phyloP scores from a whole-genome alignment of 2,797 vertebrate species.

The Silurus aristotelis region DNA sequence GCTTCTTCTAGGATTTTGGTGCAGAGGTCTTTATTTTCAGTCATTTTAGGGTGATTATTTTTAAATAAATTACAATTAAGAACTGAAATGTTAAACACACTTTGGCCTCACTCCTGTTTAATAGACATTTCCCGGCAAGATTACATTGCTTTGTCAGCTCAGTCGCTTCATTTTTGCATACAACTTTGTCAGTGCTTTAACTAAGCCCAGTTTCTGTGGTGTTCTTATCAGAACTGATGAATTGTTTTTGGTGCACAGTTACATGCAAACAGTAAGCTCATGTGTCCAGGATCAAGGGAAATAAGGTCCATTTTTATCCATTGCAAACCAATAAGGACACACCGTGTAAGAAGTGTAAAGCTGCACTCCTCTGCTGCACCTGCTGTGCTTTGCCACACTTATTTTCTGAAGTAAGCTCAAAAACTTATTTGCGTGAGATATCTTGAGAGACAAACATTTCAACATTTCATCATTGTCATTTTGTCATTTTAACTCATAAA shows the following conservation, averaged over 20 bases:
- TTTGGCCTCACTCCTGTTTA: not conserved
- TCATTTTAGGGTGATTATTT: not conserved
- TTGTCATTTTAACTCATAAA: not conserved
- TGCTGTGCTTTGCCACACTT: not conserved
- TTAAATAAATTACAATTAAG: slow-evolving; percentile 4
- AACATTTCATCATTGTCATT: not conserved
- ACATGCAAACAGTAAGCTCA: not conserved
- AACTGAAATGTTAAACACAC: slow-evolving; percentile 10
- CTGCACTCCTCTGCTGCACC: not conserved
- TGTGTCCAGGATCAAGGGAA: slow-evolving; percentile 1
- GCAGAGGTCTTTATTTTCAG: not conserved
- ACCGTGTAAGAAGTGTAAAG: not conserved
- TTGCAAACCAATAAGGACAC: slow-evolving; percentile 15
- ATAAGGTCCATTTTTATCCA: slow-evolving; percentile 24
- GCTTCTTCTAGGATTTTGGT: not conserved
- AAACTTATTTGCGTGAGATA: not conserved
- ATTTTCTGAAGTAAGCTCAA: not conserved
- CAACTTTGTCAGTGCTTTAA: slow-evolving; percentile 3
- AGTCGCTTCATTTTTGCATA: slow-evolving; percentile 4
- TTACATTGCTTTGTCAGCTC: slow-evolving; percentile 14
- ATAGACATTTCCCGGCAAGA: slow-evolving; percentile 13
- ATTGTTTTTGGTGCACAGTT: not conserved
- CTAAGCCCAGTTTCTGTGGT: not conserved
- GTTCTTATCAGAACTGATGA: not conserved
- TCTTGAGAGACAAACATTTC: not conserved